These are phyloP conservation scores for Monopis laevigella DNA, from an alignment of 2,888 invertebrate genomes.

Conservation along the genomic window DNA sequence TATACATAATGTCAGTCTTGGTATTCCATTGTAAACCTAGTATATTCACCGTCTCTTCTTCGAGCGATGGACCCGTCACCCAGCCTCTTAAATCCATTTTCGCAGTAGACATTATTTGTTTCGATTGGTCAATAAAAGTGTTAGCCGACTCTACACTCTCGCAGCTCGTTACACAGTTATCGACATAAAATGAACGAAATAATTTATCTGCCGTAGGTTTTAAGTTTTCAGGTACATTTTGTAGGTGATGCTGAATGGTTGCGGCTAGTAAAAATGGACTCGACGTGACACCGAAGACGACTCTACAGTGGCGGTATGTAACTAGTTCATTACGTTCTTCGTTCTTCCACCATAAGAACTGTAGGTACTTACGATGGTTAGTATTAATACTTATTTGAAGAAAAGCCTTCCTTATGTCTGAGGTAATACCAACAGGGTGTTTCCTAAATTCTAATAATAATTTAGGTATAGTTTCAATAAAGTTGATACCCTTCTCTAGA, in stretches of 20 bases:
- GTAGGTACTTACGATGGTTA: constrained; percentile 23
- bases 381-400: constrained; percentile 23
- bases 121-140: background rate
- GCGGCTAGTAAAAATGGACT: constrained; percentile 6
- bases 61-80: background rate
- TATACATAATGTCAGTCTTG: background rate
- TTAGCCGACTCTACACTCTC: background rate
- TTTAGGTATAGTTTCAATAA: constrained; percentile 23
- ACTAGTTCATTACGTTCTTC: background rate
- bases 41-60: background rate
- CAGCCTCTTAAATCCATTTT: constrained; percentile 7
- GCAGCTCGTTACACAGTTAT: constrained; percentile 4
- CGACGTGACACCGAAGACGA: constrained; percentile 3
- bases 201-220: background rate
- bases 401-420: constrained; percentile 28
- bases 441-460: constrained; percentile 19
- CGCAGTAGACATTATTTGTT: background rate
- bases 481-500: constrained; percentile 24
- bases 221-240: background rate
- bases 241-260: background rate
- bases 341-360: constrained; percentile 23
- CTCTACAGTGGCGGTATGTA: constrained; percentile 11
- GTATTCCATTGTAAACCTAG: constrained; percentile 7
- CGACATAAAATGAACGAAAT: constrained; percentile 1
- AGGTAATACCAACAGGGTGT: constrained; percentile 19